phyloP scores from a whole-genome alignment of 2,797 vertebrate genomes.

The Tragopan temminckii region DNA sequence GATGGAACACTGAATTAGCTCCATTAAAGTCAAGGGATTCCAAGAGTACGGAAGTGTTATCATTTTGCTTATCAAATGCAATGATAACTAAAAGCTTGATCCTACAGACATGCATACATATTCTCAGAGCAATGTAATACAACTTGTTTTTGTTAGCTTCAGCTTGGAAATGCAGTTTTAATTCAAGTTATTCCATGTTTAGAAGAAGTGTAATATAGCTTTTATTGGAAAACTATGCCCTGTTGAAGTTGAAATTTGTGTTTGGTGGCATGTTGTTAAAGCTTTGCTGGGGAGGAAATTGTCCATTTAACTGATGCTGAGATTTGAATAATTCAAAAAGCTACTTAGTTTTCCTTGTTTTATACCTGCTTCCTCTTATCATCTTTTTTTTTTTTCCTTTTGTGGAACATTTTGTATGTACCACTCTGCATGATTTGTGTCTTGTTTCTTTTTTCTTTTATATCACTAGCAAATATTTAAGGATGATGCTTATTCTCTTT shows the following conservation, averaged over 20 bases:
- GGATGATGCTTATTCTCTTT: background rate
- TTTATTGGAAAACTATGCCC: background rate
- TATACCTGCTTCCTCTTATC: background rate
- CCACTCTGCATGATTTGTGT: background rate
- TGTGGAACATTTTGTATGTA: constrained; percentile 45
- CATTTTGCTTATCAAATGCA: background rate
- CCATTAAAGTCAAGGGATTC: background rate
- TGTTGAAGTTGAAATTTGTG: constrained; percentile 5
- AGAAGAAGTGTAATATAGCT: background rate
- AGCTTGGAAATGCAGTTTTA: background rate
- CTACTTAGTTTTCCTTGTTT: constrained; percentile 27
- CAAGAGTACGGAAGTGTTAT: background rate
- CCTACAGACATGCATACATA: background rate
- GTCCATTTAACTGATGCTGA: background rate
- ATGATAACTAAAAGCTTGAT: background rate
- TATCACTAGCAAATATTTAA: background rate
- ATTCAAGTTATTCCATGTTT: background rate
- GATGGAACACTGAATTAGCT: background rate
- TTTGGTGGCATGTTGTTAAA: background rate
- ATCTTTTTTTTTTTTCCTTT: background rate
- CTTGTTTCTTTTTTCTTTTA: background rate
- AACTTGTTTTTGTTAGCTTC: background rate
- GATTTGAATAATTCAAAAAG: constrained; percentile 58
- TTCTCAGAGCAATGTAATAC: background rate
- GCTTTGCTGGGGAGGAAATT: background rate